phyloP scores from a whole-genome alignment of 2,797 vertebrate species.

The Coregonus sp. region DNA sequence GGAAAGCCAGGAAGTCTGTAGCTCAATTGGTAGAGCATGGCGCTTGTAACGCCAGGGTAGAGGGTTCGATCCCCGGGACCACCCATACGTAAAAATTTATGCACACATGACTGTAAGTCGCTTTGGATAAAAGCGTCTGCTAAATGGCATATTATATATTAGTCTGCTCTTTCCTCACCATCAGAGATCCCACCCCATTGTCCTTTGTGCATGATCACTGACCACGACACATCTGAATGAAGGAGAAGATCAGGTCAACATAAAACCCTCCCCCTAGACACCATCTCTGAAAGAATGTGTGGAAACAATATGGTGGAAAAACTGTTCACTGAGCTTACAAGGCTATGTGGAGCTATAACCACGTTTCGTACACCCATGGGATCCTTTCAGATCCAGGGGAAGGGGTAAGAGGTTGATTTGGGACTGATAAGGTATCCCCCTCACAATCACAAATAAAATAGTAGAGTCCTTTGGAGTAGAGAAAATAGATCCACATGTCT shows the following conservation, averaged over 20 bases:
- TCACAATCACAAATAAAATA: neutral
- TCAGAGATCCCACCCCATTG: neutral
- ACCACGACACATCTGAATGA: neutral
- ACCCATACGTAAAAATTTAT: too few species aligned
- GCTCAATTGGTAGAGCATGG: too few species aligned
- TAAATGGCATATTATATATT: too few species aligned
- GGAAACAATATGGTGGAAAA: neutral
- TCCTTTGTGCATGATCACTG: neutral
- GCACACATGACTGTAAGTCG: too few species aligned
- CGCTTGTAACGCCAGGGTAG: too few species aligned
- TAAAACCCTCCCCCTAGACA: neutral
- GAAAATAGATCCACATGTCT: neutral
- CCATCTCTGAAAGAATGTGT: neutral
- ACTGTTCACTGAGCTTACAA: neutral
- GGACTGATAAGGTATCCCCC: neutral
- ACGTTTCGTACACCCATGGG: neutral
- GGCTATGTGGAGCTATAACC: neutral
- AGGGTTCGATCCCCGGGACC: too few species aligned
- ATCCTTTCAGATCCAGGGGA: neutral
- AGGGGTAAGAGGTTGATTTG: neutral
- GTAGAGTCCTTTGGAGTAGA: neutral
- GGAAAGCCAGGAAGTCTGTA: neutral
- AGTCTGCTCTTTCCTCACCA: neutral
- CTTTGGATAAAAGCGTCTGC: too few species aligned
- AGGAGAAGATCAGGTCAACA: too few species aligned